Evolutionary conservation across 2,888 invertebrate genomes (phyloP), one percentile per base, ranked within the genome.

Genomic region (Pachydiplax longipennis): DNA sequence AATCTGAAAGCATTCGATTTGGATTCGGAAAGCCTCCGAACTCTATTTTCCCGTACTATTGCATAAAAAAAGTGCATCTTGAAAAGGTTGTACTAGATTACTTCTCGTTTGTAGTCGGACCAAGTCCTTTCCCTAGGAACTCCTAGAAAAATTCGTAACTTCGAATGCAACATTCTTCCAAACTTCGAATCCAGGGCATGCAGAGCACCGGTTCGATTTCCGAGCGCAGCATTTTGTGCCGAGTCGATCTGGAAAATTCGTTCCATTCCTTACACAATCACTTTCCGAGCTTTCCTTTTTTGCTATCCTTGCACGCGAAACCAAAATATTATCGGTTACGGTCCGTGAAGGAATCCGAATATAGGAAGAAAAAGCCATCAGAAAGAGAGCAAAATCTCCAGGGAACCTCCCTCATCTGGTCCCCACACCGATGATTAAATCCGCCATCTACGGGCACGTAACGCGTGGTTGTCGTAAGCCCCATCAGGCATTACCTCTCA

Each of bases 351-450:
- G 65, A 65, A 65, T 65, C 65, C 65, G 65, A 65, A 65, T n/a
- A 61, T 6, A n/a, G 25, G 12, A 10, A 8, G 65, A 65, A 65
- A 65, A 65, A 18, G n/a, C 22, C 18, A 65, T n/a, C 65, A 5
- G 25, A n/a, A 65, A 8, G 65, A 22, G 65, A 65, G 25, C n/a
- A n/a, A 65, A 65, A 65, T n/a, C 65, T 61, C 61, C 22, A 61
- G 61, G 61, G 61, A 61, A n/a, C 61, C n/a, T n/a, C 25, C 65
- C 65, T 25, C 65, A n/a, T 25, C 25, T 65, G 25, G 8, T 53
- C 58, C 83, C 53, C 83, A 61, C 83, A 31, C 58, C 53, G 58
- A 83, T 83, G 53, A 83, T 83, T 83, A 83, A 83, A 53, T 83
- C 58, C 53, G 4, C 83, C 83, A 35, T 53, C 18, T 83, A 83